Evolutionary conservation across 2,888 invertebrate species (phyloP).

Genomic region (Cosmia trapezina): DNA sequence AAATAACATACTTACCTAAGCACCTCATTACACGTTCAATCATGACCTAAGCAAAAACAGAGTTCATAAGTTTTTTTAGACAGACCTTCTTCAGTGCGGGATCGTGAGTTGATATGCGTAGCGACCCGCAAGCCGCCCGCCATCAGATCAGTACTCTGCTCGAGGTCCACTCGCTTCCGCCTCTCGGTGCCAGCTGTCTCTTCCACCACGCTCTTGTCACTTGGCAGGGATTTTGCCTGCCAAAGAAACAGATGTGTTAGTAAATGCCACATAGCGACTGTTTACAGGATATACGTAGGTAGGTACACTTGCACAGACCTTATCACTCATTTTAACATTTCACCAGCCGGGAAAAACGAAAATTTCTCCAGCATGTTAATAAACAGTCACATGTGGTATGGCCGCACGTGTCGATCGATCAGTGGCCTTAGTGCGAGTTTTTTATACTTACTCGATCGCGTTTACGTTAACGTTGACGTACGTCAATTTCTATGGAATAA

Average conservation of each 20-base stretch:
- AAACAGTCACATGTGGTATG: neutral
- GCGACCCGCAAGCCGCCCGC: constrained; percentile 95
- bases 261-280: neutral
- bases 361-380: neutral
- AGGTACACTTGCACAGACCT: neutral
- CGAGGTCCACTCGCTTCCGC: constrained; percentile 95
- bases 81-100: constrained; percentile 94
- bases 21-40: neutral
- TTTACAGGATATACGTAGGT: neutral
- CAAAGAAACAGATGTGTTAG: constrained; percentile 5
- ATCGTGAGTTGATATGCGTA: constrained; percentile 95
- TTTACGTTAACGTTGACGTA: no score
- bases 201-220: constrained; percentile 83
- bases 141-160: constrained; percentile 95
- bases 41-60: neutral
- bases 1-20: neutral
- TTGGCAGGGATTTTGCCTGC: constrained; percentile 84
- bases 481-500: no score
- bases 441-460: no score
- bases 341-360: no score
- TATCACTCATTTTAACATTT: neutral
- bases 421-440: no score
- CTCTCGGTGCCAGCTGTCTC: constrained; percentile 91
- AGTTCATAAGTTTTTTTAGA: neutral
- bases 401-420: no score